Percentiles rank a stretch among this genome's conserved stretches.
Conservation (phyloP, 2,888 invertebrate genomes). For the Elegia similella region DNA sequence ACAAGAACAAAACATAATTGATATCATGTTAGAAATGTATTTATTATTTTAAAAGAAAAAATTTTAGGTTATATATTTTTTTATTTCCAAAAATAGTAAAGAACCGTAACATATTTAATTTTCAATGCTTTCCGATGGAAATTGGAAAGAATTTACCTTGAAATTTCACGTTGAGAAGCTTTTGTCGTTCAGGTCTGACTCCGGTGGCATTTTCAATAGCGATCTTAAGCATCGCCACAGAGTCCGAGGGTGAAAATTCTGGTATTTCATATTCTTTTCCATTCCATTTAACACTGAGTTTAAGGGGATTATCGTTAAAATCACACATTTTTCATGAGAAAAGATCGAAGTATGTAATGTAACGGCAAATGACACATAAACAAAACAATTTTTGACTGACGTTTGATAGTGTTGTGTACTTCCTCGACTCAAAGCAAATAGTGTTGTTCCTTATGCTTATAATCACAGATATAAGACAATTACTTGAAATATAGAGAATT, state of each 20-base stretch:
- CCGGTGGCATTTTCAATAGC: conserved; percentile 93
- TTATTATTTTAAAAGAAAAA: background rate
- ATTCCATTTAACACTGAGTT: conserved; percentile 94
- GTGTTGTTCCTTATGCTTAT: background rate
- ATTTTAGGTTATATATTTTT: conserved; percentile 10
- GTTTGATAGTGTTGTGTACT: background rate
- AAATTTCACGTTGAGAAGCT: conserved; percentile 94
- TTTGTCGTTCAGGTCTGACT: conserved; percentile 96
- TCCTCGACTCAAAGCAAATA: background rate
- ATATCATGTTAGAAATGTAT: background rate
- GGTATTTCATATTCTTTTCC: conserved; percentile 93
- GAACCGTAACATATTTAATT: background rate
- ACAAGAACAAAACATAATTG: background rate
- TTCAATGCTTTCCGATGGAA: background rate
- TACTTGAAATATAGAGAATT: no score
- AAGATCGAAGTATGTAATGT: conserved; percentile 34
- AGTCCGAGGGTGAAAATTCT: conserved; percentile 88
- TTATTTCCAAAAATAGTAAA: background rate
- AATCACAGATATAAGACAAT: no score
- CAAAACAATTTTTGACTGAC: conserved; percentile 42
- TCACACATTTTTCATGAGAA: conserved; percentile 67
- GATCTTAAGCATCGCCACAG: conserved; percentile 91
- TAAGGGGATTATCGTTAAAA: conserved; percentile 69
- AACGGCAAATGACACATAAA: conserved; percentile 64
- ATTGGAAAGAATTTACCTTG: conserved; percentile 85